Base-by-base conservation (phyloP, 2,797 vertebrate genomes). In the Telmatherina bonti region DNA sequence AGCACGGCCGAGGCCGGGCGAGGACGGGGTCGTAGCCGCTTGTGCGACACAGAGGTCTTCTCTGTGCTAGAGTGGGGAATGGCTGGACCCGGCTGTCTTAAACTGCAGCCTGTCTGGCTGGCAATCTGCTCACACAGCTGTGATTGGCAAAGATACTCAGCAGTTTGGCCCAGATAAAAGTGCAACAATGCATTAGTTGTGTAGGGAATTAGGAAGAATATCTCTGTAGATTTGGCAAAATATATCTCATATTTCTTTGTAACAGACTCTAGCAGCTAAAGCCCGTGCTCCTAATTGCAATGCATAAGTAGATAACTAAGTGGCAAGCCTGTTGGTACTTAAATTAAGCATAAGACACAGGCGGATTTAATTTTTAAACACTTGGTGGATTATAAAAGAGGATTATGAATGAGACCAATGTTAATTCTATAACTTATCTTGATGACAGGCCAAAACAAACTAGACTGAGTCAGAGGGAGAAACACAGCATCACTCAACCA, bases 61-160 rank as follows among this genome's bases (percentile, higher is more conserved):
- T 89, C 86, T 85, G 87, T 87, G 85, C 79, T 88, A 70, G 81
- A 83, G 85, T 73, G 85, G 75, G 72, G 22, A 72, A 67, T 11
- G 76, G 81, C 75, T 45, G 84, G 80, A 78, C 87, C 78, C 62
- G 79, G 85, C 70, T 87, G 85, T 78, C 79, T 84, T 61, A 76
- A 66, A 74, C 85, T 72, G 83, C 86, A 66, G 88, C 85, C 81
- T 70, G 90, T 85, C 88, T 90, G 83, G 81, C 79, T 88, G 84
- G 92, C 89, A 88, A 92, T 93, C 92, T 92, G 91, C 89, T 93
- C 90, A 74, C 91, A 93, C 91, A 92, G 91, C 92, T 93, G 92
- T 72, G 91, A 90, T 91, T 89, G 90, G 91, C 88, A 92, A 79
- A 92, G 72, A 92, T 52, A 90, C 89, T 92, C 77, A 92, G 82